Evolutionary conservation across 1,140 invertebrate genomes (phyloP).

Genomic region (Marisa cornuarietis): DNA sequence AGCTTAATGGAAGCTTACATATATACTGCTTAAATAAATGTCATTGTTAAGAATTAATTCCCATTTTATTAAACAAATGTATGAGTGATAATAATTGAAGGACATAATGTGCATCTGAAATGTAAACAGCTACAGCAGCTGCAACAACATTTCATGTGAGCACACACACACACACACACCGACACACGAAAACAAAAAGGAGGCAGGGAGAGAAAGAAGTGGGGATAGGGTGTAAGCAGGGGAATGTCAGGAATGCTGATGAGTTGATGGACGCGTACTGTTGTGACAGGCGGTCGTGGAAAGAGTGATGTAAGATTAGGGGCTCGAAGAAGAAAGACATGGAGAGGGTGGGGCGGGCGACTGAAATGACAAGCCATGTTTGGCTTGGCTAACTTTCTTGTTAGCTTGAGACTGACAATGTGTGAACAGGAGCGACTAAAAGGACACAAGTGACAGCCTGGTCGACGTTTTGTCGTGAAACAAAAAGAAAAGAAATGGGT

Average conservation of each 20-base stretch:
- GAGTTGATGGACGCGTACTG: no score
- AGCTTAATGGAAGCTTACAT: no score
- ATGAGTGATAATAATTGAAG: not conserved
- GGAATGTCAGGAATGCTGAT: not conserved
- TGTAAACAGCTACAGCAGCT: not conserved
- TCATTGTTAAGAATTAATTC: no score
- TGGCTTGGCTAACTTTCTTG: no score
- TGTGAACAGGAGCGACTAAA: not conserved
- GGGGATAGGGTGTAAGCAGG: constrained; percentile 11
- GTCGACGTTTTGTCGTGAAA: no score
- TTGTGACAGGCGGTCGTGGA: no score
- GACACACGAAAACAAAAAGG: not conserved
- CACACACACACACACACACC: not conserved
- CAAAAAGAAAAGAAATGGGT: no score
- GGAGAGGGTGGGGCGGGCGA: not conserved
- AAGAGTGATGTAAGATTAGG: not conserved
- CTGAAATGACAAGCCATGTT: not conserved
- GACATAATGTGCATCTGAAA: not conserved
- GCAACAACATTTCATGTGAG: not conserved
- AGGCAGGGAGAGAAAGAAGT: not conserved
- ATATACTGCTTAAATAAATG: no score
- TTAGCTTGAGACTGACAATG: not conserved
- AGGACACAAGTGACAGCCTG: no score
- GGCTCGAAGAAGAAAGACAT: not conserved
- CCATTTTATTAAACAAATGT: not conserved